phyloP scores from a whole-genome alignment of 2,888 invertebrate species.

The Leptopilina myrica region DNA sequence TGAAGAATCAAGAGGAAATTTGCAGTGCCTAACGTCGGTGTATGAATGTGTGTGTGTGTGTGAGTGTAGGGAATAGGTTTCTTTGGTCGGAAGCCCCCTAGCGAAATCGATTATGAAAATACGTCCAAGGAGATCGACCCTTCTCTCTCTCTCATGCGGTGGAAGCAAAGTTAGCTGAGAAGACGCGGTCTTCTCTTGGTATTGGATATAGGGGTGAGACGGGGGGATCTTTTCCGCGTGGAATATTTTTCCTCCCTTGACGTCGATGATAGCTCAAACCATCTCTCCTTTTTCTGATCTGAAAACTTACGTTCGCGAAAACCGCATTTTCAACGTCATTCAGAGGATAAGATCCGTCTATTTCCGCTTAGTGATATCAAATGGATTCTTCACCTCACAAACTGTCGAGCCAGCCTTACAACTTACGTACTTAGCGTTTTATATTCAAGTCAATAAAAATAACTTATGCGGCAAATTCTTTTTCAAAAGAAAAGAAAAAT shows the following conservation, averaged over 20 bases:
- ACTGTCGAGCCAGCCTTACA: conserved; percentile 18
- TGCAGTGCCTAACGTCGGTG: conserved; percentile 21
- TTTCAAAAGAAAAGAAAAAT: not conserved
- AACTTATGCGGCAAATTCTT: not conserved
- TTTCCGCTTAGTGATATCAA: conserved; percentile 38
- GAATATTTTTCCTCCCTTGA: conserved; percentile 39
- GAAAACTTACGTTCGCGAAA: conserved; percentile 39
- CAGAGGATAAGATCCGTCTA: conserved; percentile 36
- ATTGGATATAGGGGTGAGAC: not conserved
- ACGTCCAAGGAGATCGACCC: conserved; percentile 55
- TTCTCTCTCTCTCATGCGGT: conserved; percentile 30
- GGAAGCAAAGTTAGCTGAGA: conserved; percentile 53
- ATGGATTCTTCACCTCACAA: conserved; percentile 25
- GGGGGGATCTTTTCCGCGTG: conserved; percentile 37
- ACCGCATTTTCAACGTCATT: conserved; percentile 39
- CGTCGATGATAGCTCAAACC: conserved; percentile 30
- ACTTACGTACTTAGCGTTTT: conserved; percentile 6
- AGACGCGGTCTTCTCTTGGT: conserved; percentile 41
- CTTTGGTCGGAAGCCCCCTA: conserved; percentile 50
- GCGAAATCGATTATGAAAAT: conserved; percentile 69
- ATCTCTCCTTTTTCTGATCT: conserved; percentile 14
- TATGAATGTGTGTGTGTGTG: not conserved
- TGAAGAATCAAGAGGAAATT: conserved; percentile 28
- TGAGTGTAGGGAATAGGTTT: conserved; percentile 20
- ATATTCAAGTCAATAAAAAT: conserved; percentile 20